A percentile compares a stretch with the other conserved stretches of the same genome.
Evolutionary conservation across 2,113 vertebrate species (phyloP).

Genomic region (Thamnaconus septentrionalis): DNA sequence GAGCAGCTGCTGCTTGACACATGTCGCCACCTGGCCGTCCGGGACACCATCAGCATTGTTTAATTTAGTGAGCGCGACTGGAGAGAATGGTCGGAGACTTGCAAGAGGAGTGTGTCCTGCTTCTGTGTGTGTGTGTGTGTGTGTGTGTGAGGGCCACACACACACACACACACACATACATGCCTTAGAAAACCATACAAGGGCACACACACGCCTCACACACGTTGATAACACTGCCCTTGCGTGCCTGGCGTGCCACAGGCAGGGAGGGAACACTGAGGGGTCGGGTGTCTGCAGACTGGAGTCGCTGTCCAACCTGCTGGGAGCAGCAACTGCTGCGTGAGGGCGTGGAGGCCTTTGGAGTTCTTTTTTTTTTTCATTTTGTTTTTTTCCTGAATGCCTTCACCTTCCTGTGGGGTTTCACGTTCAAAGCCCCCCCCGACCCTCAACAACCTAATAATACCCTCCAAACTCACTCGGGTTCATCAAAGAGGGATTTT

Average conservation of each 20-base stretch:
- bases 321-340: constrained; percentile 45
- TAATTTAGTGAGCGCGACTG: constrained; percentile 50
- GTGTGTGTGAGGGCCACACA: not conserved
- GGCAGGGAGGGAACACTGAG: constrained; percentile 52
- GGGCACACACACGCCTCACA: constrained; percentile 66
- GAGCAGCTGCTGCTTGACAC: constrained; percentile 75
- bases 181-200: constrained; percentile 55
- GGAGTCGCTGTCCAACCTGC: constrained; percentile 58
- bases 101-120: not conserved
- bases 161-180: constrained; percentile 53
- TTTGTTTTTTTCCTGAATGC: constrained; percentile 1
- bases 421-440: constrained; percentile 9
- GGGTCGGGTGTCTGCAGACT: constrained; percentile 53
- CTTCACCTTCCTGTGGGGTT: constrained; percentile 29
- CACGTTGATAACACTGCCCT: constrained; percentile 62
- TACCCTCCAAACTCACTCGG: not conserved
- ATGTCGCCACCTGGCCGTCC: constrained; percentile 69
- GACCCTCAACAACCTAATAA: too few relatives aligned
- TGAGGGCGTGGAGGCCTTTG: not conserved
- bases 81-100: constrained; percentile 53
- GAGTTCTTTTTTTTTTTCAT: constrained; percentile 2
- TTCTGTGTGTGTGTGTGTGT: too few relatives aligned
- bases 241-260: constrained; percentile 51
- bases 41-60: constrained; percentile 75
- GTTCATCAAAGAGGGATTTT: not conserved